Conservation (phyloP, 2,113 vertebrate genomes). For the Pelmatolapia mariae region DNA sequence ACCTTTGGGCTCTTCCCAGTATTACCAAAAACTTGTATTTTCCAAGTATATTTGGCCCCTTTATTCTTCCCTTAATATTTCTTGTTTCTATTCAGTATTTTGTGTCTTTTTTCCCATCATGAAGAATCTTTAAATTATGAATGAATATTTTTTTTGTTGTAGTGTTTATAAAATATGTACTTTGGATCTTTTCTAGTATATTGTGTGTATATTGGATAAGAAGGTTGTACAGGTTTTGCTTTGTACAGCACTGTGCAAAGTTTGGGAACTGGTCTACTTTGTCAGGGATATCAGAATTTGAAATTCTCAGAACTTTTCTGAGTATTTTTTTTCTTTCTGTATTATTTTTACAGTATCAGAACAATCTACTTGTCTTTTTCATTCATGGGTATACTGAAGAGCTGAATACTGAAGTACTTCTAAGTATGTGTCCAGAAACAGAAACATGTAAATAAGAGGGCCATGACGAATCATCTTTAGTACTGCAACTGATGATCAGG, state of each 20-base stretch:
- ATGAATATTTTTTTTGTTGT: neutral
- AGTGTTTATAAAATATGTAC: neutral
- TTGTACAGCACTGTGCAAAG: neutral
- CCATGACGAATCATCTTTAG: neutral
- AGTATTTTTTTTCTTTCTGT: neutral
- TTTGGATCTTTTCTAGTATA: neutral
- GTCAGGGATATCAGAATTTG: rapidly evolving
- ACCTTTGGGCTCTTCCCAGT: neutral
- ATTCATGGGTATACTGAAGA: rapidly evolving
- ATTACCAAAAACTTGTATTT: too few species aligned
- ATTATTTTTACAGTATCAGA: neutral
- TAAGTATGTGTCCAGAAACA: neutral
- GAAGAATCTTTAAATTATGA: rapidly evolving
- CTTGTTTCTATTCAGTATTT: neutral
- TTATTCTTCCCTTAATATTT: neutral
- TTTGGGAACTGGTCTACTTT: neutral
- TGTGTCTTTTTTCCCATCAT: neutral
- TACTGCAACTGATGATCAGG: neutral
- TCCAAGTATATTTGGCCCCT: neutral
- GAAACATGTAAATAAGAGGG: neutral
- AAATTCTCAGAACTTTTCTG: neutral
- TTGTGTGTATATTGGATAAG: neutral
- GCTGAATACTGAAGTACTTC: neutral
- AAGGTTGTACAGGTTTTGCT: neutral
- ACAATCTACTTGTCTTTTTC: neutral